phyloP scores from a whole-genome alignment of 1,140 invertebrate genomes.

The Drosophila eugracilis region DNA sequence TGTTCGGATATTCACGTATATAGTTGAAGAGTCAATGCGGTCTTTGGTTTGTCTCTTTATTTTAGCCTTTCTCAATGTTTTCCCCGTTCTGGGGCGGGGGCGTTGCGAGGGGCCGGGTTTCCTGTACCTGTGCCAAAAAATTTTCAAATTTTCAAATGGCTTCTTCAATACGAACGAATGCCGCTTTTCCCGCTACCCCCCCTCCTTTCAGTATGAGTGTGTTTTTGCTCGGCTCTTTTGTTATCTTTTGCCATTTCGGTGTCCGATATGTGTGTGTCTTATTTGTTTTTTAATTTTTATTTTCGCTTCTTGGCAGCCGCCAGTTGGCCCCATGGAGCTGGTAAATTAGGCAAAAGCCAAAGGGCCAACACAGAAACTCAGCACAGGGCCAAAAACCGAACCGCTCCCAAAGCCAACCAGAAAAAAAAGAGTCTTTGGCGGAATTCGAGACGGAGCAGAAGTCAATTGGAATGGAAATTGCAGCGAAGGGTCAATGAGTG shows the following conservation, averaged over 20 bases:
- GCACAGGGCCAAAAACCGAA: slow-evolving; percentile 19
- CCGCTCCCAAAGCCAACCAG: slow-evolving; percentile 1
- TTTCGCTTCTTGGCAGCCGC: slow-evolving; percentile 56
- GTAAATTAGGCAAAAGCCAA: slow-evolving; percentile 74
- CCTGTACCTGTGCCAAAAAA: slow-evolving; percentile 81
- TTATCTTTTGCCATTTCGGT: slow-evolving; percentile 73
- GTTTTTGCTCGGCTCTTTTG: slow-evolving; percentile 45
- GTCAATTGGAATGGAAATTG: slow-evolving; percentile 51
- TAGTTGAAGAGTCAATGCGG: slow-evolving; percentile 82
- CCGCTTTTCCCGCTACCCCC: not conserved
- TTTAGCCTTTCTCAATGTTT: slow-evolving; percentile 56
- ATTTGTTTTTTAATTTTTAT: slow-evolving; percentile 77
- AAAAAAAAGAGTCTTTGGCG: slow-evolving; percentile 43
- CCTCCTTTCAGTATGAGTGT: slow-evolving; percentile 41
- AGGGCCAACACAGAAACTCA: slow-evolving; percentile 45
- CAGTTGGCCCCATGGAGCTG: slow-evolving; percentile 58
- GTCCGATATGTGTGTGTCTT: slow-evolving; percentile 49
- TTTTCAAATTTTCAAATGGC: slow-evolving; percentile 84
- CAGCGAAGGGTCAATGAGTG: slow-evolving; percentile 29
- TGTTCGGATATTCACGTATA: slow-evolving; percentile 29
- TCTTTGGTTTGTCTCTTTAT: slow-evolving; percentile 82
- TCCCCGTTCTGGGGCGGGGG: not conserved
- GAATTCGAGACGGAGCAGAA: slow-evolving; percentile 41
- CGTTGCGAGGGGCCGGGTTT: slow-evolving; percentile 25
- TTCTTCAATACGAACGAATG: slow-evolving; percentile 67